phyloP scores from a whole-genome alignment of 2,113 vertebrate genomes.

The Dasypus novemcinctus region DNA sequence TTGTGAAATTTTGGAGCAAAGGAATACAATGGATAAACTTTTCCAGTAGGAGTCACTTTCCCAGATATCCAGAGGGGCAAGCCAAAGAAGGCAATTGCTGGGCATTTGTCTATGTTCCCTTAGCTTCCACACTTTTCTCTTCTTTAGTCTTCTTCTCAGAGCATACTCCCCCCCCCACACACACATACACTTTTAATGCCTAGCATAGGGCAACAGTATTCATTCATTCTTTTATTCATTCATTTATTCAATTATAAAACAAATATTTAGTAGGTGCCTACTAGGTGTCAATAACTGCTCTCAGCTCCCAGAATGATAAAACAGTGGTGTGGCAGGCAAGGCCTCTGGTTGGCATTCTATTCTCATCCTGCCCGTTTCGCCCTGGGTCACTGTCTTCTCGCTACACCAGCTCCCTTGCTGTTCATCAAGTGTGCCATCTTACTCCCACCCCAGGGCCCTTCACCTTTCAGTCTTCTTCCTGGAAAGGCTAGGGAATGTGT shows the following conservation, averaged over 20 bases:
- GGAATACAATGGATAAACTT: background rate
- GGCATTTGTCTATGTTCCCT: background rate
- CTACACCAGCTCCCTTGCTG: no score
- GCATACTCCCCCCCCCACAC: no score
- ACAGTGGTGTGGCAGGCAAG: background rate
- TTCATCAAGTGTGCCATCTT: no score
- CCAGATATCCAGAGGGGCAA: background rate
- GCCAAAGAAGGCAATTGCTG: background rate
- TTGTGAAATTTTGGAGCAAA: slow-evolving; percentile 20
- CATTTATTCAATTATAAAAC: background rate
- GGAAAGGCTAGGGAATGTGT: no score
- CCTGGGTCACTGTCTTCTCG: no score
- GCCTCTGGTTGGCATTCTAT: background rate
- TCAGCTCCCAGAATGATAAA: background rate
- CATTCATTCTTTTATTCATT: background rate
- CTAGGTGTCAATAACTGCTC: background rate
- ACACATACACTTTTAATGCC: background rate
- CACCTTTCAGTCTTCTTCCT: no score
- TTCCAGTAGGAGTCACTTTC: background rate
- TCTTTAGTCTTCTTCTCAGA: background rate
- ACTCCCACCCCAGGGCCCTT: no score
- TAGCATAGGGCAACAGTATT: background rate
- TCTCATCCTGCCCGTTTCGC: no score
- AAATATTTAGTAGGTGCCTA: background rate
- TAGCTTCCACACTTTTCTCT: background rate